A percentile compares a stretch with the other conserved stretches of the same genome.
Evolutionary conservation across 2,113 vertebrate genomes (phyloP).

Genomic region (Leucoraja erinaceus): DNA sequence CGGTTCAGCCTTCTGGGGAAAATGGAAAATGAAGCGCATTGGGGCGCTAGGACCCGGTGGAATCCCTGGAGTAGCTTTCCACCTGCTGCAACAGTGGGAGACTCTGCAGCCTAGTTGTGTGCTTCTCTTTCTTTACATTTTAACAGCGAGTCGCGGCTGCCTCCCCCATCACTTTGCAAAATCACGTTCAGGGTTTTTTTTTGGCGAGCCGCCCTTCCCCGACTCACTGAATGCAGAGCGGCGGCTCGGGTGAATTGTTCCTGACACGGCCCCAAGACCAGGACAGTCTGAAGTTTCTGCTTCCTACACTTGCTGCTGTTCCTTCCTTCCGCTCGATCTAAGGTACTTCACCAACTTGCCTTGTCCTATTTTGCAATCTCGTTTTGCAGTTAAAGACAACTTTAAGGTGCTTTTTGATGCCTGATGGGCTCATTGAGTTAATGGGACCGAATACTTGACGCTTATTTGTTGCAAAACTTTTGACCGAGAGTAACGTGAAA

Average conservation of each 20-base stretch:
- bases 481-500: background rate
- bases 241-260: background rate
- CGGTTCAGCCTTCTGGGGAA: background rate
- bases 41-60: slow-evolving; percentile 25
- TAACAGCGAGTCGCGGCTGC: background rate
- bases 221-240: background rate
- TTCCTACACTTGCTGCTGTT: background rate
- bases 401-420: background rate
- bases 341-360: background rate
- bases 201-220: background rate
- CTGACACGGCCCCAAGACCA: background rate
- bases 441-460: background rate
- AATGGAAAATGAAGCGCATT: background rate
- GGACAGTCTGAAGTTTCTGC: slow-evolving; percentile 15
- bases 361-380: background rate
- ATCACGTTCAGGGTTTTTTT: background rate
- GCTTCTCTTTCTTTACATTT: background rate
- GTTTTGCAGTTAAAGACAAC: background rate
- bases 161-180: background rate
- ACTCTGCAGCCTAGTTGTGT: background rate
- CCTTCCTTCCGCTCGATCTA: slow-evolving; percentile 9
- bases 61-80: background rate
- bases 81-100: slow-evolving; percentile 29
- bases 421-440: background rate
- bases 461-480: background rate